Evolutionary conservation across 1,140 invertebrate species (phyloP).

Genomic region (Trissolcus basalis): DNA sequence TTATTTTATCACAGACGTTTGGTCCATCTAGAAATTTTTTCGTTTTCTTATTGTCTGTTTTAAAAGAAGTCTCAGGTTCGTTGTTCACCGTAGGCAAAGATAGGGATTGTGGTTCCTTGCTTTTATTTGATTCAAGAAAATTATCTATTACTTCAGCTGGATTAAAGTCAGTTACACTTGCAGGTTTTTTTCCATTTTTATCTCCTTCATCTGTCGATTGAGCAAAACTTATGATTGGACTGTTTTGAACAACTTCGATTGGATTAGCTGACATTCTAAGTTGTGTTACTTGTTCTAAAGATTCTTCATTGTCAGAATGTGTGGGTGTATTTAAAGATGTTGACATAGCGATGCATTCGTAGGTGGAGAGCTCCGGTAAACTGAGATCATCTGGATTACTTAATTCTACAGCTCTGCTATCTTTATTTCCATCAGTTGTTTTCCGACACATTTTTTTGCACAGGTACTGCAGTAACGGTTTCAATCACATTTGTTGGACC

Average conservation of each 20-base stretch:
- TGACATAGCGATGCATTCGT: slow-evolving; percentile 70
- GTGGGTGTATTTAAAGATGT: slow-evolving; percentile 73
- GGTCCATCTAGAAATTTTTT: slow-evolving; percentile 15
- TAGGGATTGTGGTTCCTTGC: background rate
- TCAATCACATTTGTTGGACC: no score
- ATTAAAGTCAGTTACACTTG: background rate
- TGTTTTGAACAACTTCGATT: slow-evolving; percentile 71
- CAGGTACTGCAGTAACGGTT: no score
- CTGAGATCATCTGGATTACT: slow-evolving; percentile 73
- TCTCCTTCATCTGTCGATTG: slow-evolving; percentile 60
- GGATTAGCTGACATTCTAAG: slow-evolving; percentile 69
- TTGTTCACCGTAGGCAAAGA: background rate
- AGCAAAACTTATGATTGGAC: slow-evolving; percentile 73
- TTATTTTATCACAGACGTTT: slow-evolving; percentile 32
- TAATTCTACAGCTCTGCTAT: slow-evolving; percentile 54
- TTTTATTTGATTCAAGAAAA: no score
- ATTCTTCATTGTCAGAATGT: slow-evolving; percentile 73
- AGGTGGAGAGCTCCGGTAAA: slow-evolving; percentile 70
- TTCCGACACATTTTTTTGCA: background rate
- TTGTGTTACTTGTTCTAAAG: slow-evolving; percentile 63
- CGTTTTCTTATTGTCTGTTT: background rate
- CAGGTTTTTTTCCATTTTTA: background rate
- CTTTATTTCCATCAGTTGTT: background rate
- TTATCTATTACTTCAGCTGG: background rate
- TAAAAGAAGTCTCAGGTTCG: background rate